Evolutionary conservation across 2,888 invertebrate genomes (phyloP).

Genomic region (Chrysopilus asiliformis): DNA sequence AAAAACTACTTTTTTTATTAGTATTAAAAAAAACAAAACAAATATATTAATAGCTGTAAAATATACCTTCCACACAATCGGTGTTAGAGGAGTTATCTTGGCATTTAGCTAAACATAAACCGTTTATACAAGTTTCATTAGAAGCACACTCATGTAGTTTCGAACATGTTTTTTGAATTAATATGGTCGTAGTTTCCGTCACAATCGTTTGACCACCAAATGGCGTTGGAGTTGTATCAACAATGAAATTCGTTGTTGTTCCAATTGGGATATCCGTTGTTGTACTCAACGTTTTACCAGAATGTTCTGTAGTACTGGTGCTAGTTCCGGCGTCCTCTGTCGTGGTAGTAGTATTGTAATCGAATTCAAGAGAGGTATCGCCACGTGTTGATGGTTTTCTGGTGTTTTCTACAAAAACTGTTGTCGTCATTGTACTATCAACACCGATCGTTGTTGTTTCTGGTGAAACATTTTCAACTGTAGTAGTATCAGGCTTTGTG

Average conservation of each 20-base stretch:
- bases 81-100: constrained; percentile 17
- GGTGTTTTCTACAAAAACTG: constrained; percentile 19
- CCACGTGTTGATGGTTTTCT: constrained; percentile 25
- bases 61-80: constrained; percentile 33
- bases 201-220: constrained; percentile 7
- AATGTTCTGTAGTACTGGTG: constrained; percentile 11
- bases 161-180: constrained; percentile 39
- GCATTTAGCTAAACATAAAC: constrained; percentile 36
- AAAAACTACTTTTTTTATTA: too few species aligned
- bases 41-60: not conserved
- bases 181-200: constrained; percentile 18
- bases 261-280: constrained; percentile 9
- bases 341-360: constrained; percentile 18
- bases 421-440: constrained; percentile 21
- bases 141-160: constrained; percentile 46
- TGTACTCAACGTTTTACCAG: constrained; percentile 7
- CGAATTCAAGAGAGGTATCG: constrained; percentile 30
- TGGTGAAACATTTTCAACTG: not conserved
- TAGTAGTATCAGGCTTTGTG: constrained; percentile 1
- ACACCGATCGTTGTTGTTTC: constrained; percentile 7
- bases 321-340: constrained; percentile 18
- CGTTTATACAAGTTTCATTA: constrained; percentile 45
- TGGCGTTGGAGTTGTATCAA: constrained; percentile 9
- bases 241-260: constrained; percentile 12
- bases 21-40: not conserved